Percentiles rank a stretch among this genome's conserved stretches.
These are phyloP conservation scores for Neotragus moschatus DNA, from an alignment of 2,113 vertebrate species.

Conservation along the genomic window DNA sequence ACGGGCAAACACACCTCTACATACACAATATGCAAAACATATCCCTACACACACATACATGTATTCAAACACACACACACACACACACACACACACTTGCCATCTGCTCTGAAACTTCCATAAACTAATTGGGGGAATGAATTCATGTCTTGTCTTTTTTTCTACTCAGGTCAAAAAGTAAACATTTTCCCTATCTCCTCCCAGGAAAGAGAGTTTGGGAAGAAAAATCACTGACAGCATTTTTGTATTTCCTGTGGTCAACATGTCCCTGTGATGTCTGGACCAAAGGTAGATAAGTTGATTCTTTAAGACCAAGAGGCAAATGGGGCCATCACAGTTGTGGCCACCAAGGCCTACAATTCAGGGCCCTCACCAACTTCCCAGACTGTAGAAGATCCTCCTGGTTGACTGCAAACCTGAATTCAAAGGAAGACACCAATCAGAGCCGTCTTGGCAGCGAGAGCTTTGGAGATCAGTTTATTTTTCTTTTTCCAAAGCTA, in stretches of 20 bases:
- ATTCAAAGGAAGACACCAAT: neutral
- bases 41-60: neutral
- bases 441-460: neutral
- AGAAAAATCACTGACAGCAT: neutral
- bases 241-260: neutral
- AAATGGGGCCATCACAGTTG: neutral
- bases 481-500: conserved; percentile 47
- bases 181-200: neutral
- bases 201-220: neutral
- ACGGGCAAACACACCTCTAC: neutral
- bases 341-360: neutral
- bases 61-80: neutral
- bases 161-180: neutral
- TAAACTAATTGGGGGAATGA: neutral
- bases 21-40: neutral
- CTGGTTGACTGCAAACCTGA: neutral
- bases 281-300: neutral
- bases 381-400: neutral
- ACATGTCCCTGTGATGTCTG: neutral
- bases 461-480: neutral
- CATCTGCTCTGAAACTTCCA: neutral
- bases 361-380: neutral
- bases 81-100: neutral
- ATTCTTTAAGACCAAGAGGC: neutral
- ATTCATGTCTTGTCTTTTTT: neutral